phyloP scores from a whole-genome alignment of 2,113 vertebrate species.

The Thalassarche chlororhynchos region DNA sequence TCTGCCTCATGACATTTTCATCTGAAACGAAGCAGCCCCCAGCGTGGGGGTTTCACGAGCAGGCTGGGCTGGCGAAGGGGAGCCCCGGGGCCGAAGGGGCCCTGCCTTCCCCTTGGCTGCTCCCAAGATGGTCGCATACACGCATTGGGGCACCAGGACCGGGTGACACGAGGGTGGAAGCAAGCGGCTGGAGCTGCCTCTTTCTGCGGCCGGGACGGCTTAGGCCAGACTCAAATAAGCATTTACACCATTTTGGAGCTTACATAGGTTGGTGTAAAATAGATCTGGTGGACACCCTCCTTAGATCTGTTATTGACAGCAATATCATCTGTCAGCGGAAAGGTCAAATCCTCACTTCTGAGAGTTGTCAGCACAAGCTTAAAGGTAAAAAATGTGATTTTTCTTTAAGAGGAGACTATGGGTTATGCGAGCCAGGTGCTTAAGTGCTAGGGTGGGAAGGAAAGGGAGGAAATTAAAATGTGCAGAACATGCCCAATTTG shows the following conservation, averaged over 20 bases:
- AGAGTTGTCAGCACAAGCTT: neutral
- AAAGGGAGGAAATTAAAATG: neutral
- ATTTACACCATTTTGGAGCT: neutral
- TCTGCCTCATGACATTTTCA: neutral
- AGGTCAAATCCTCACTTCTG: neutral
- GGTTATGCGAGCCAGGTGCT: neutral
- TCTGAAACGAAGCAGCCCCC: neutral
- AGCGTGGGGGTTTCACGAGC: neutral
- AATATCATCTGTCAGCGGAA: neutral
- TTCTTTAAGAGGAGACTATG: neutral
- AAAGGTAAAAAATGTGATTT: neutral
- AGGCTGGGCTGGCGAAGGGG: neutral
- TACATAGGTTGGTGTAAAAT: neutral
- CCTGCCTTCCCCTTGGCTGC: neutral
- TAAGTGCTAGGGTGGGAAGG: neutral
- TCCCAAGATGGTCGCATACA: neutral
- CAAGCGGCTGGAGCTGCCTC: neutral
- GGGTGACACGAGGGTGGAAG: fast-evolving
- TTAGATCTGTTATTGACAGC: neutral
- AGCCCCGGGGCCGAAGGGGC: neutral
- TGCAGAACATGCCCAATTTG: neutral
- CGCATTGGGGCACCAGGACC: fast-evolving
- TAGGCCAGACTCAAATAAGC: neutral
- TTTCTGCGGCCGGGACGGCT: fast-evolving
- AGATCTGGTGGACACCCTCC: neutral